Evolutionary conservation across 2,113 vertebrate genomes (phyloP).

Genomic region (Heterocephalus glaber): DNA sequence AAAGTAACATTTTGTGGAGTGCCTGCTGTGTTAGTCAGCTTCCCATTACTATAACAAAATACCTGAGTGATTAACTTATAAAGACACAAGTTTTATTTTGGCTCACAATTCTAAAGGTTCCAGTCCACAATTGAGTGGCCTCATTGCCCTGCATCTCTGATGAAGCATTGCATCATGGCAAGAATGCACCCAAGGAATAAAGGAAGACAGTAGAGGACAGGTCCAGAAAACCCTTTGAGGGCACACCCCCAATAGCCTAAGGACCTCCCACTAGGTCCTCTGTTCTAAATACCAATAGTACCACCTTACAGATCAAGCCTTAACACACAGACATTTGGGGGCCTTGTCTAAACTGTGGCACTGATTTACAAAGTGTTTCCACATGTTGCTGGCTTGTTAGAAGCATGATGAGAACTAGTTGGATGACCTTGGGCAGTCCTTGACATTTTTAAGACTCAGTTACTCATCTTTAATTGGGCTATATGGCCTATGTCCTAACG

Average conservation of each 20-base stretch:
- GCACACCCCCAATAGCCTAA: not conserved
- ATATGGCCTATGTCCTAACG: not conserved
- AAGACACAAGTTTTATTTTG: not conserved
- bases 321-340: not conserved
- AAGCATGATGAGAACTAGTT: not conserved
- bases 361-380: not conserved
- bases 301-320: not conserved
- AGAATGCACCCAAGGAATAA: not conserved
- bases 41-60: not conserved
- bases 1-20: not conserved
- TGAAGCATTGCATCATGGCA: too few relatives aligned
- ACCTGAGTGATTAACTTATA: not conserved
- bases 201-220: not conserved
- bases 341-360: not conserved
- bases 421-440: not conserved
- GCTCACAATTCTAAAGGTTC: not conserved
- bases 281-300: not conserved
- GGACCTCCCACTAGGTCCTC: not conserved
- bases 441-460: not conserved
- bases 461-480: not conserved
- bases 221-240: not conserved
- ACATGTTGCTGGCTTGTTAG: fast-evolving
- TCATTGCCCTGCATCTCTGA: not conserved
- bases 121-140: not conserved
- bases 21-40: not conserved